Percentiles rank a stretch among this genome's conserved stretches.
These are phyloP conservation scores for Lysandra bellargus DNA, from an alignment of 2,888 invertebrate genomes.

Conservation along the genomic window DNA sequence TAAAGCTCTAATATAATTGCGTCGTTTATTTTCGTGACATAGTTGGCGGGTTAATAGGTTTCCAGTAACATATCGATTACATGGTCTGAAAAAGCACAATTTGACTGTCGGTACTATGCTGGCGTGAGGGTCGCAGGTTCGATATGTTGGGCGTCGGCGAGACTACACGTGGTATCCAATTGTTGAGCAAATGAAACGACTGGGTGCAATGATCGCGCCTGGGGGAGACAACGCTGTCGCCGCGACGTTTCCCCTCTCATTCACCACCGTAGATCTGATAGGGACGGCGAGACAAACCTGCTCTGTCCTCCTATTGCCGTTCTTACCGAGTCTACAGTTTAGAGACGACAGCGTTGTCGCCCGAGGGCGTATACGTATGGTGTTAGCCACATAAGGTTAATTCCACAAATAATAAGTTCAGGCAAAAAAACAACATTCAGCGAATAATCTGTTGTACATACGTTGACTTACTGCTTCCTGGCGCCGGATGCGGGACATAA, in stretches of 20 bases:
- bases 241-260: not conserved
- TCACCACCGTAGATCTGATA: not conserved
- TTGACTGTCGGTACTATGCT: slow-evolving; percentile 22
- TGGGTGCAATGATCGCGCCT: slow-evolving; percentile 55
- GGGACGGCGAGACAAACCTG: not conserved
- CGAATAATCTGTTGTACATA: slow-evolving; percentile 67
- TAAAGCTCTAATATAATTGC: not conserved
- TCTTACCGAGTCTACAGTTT: not conserved
- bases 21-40: slow-evolving; percentile 16
- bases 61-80: slow-evolving; percentile 21
- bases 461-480: slow-evolving; percentile 90
- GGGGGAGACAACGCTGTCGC: not conserved
- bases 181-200: slow-evolving; percentile 58
- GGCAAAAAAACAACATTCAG: slow-evolving; percentile 66
- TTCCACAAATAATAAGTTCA: slow-evolving; percentile 57
- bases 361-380: slow-evolving; percentile 40
- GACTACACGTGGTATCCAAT: slow-evolving; percentile 35
- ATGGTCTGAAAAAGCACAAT: slow-evolving; percentile 34
- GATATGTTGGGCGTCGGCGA: slow-evolving; percentile 27
- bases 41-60: not conserved
- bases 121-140: slow-evolving; percentile 23
- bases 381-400: slow-evolving; percentile 77
- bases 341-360: not conserved
- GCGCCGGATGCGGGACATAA: slow-evolving; percentile 80
- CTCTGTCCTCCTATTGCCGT: not conserved